phyloP scores from a whole-genome alignment of 2,888 invertebrate genomes.

The Azorinus chamasolen region DNA sequence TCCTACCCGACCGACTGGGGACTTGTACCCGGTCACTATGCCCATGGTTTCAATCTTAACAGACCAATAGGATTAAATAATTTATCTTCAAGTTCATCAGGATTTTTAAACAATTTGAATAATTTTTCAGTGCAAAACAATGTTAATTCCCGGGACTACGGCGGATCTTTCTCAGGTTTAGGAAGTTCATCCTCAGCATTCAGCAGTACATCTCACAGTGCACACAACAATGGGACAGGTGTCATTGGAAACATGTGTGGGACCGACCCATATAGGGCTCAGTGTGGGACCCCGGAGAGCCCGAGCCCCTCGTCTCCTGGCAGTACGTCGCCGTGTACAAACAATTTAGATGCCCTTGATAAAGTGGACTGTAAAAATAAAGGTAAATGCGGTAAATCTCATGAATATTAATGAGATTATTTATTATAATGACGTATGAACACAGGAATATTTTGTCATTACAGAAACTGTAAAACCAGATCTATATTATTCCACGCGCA shows the following conservation, averaged over 20 bases:
- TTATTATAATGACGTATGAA: no score
- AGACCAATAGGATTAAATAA: constrained; percentile 62
- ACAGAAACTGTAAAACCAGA: no score
- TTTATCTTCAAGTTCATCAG: constrained; percentile 47
- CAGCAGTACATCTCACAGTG: constrained; percentile 40
- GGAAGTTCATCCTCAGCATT: constrained; percentile 53
- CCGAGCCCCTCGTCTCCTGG: constrained; percentile 52
- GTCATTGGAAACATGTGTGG: constrained; percentile 49
- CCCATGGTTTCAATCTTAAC: constrained; percentile 65
- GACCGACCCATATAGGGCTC: constrained; percentile 55
- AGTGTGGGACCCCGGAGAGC: constrained; percentile 59
- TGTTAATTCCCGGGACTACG: constrained; percentile 57
- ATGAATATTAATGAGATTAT: no score
- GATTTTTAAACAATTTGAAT: constrained; percentile 62
- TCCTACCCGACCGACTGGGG: constrained; percentile 68
- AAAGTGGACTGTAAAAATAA: constrained; percentile 55
- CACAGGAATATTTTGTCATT: no score
- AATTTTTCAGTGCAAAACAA: constrained; percentile 58
- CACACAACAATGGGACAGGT: constrained; percentile 27
- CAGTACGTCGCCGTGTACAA: constrained; percentile 51
- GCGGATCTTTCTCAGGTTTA: constrained; percentile 46
- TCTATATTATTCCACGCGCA: no score
- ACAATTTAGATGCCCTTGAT: constrained; percentile 56
- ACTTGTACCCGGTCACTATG: constrained; percentile 63
- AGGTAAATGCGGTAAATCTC: constrained; percentile 25